These are phyloP conservation scores for Romanogobio albipinnatus DNA, from an alignment of 2,113 vertebrate genomes.

Conservation along the genomic window DNA sequence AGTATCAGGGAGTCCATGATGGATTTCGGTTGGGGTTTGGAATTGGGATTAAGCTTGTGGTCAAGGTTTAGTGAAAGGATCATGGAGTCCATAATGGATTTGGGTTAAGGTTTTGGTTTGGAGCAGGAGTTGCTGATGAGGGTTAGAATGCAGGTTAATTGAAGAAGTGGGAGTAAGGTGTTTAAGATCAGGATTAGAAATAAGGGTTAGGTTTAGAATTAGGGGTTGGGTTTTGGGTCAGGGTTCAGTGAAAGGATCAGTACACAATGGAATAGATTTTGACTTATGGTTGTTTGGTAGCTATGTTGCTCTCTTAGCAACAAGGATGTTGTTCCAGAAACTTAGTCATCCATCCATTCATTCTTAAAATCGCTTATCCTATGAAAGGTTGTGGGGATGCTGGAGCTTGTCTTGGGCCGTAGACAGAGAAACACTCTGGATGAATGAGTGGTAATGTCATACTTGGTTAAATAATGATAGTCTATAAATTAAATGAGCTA, in stretches of 20 bases:
- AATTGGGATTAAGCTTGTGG: neutral
- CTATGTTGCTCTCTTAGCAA: too few relatives aligned
- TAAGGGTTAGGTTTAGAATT: neutral
- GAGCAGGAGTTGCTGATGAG: neutral
- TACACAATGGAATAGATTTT: neutral
- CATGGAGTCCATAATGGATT: neutral
- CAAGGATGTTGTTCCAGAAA: too few relatives aligned
- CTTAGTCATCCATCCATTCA: neutral
- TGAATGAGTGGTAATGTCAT: neutral
- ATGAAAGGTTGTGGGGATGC: neutral
- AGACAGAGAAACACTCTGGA: neutral
- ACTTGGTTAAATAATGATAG: constrained; percentile 1
- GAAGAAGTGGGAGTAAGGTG: neutral
- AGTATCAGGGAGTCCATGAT: too few relatives aligned
- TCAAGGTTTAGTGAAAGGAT: neutral
- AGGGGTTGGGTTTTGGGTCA: neutral
- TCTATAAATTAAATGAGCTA: neutral
- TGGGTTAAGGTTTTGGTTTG: neutral
- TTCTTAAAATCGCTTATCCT: neutral
- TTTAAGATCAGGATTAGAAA: neutral
- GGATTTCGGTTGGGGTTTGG: neutral
- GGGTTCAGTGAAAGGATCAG: neutral
- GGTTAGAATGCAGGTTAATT: neutral
- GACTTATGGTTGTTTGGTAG: too few relatives aligned
- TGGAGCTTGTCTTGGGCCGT: neutral